Percentiles rank a stretch among this genome's conserved stretches.
Evolutionary conservation across 2,888 invertebrate genomes (phyloP).

Genomic region (Cacoxenus indagator): DNA sequence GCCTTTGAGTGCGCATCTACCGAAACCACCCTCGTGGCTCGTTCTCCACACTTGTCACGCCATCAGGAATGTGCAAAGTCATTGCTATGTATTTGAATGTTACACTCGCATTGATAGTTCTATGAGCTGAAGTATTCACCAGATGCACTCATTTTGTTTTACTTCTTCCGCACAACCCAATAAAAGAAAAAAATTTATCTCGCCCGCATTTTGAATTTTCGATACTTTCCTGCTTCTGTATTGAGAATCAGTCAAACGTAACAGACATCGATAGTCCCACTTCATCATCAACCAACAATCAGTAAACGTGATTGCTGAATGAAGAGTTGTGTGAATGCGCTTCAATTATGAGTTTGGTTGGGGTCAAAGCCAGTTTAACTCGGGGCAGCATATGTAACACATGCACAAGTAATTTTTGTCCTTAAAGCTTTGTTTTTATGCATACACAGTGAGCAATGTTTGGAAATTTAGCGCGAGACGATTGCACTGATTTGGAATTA

Average conservation of each 20-base stretch:
- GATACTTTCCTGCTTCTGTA: background rate
- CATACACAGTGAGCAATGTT: conserved; percentile 46
- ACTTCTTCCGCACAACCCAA: too few relatives aligned
- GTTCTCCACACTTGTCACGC: conserved; percentile 25
- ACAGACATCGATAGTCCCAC: conserved; percentile 59
- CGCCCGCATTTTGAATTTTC: background rate
- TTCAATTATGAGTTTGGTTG: background rate
- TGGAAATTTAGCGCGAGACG: background rate
- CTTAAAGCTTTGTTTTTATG: background rate
- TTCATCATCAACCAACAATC: conserved; percentile 55
- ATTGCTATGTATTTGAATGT: conserved; percentile 37
- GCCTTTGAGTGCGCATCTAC: background rate
- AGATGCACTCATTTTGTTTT: background rate
- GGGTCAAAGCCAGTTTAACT: background rate
- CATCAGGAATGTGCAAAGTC: conserved; percentile 59
- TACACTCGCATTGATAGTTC: background rate
- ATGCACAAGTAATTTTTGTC: background rate
- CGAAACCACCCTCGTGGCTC: background rate
- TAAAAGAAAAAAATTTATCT: background rate
- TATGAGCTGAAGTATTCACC: background rate
- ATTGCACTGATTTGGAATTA: too few relatives aligned
- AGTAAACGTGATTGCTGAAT: conserved; percentile 31
- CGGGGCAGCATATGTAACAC: background rate
- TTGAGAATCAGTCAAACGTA: conserved; percentile 56
- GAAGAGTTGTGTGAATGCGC: background rate